A percentile compares a stretch with the other conserved stretches of the same genome.
Conservation (phyloP, 2,888 invertebrate species). For the Drosophila kanekoi region DNA sequence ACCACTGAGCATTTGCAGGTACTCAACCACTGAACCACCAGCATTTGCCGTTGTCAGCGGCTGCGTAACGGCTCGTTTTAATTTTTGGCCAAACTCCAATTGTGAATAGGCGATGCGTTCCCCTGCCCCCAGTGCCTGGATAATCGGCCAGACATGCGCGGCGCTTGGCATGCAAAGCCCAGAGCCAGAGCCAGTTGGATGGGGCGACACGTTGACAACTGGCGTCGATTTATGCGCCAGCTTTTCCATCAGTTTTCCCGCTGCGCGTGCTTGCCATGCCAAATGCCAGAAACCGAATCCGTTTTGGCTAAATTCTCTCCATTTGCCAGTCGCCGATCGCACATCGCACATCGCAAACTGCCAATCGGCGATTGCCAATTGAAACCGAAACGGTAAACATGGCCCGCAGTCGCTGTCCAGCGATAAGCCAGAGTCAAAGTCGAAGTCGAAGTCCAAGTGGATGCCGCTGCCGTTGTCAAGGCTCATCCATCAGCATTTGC, state of each 20-base stretch:
- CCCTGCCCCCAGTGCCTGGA: neutral
- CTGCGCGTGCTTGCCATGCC: conserved; percentile 58
- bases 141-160: neutral
- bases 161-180: conserved; percentile 26
- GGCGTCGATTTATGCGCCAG: conserved; percentile 67
- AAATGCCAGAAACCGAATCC: conserved; percentile 16
- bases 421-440: conserved; percentile 20
- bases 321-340: conserved; percentile 18
- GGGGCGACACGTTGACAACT: conserved; percentile 61
- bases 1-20: no score
- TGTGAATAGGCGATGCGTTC: neutral
- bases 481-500: conserved; percentile 53
- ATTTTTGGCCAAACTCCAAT: conserved; percentile 43
- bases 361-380: conserved; percentile 32
- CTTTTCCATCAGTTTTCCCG: conserved; percentile 46
- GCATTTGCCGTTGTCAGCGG: conserved; percentile 30
- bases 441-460: conserved; percentile 1
- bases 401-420: conserved; percentile 38
- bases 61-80: conserved; percentile 66
- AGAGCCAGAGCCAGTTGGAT: conserved; percentile 13
- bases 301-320: conserved; percentile 32
- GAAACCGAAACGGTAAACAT: conserved; percentile 64
- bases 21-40: neutral
- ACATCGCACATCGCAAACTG: neutral
- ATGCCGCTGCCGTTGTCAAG: conserved; percentile 41